Conservation (phyloP, 1,140 invertebrate genomes). For the Belonocnema kinseyi region DNA sequence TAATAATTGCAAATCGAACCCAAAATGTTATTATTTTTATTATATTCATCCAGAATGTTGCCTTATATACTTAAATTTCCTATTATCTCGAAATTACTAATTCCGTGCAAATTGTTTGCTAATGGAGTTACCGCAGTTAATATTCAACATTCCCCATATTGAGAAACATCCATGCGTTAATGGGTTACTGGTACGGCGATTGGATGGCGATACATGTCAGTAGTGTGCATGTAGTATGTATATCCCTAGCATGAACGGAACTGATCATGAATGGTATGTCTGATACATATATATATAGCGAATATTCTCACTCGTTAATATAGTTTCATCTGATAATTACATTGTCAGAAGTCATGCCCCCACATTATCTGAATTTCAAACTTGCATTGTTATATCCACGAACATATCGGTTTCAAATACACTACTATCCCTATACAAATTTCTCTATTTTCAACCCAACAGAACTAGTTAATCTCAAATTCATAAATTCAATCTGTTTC, state of each 20-base stretch:
- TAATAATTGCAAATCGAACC: too few relatives aligned
- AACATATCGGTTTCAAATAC: neutral
- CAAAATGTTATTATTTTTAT: too few relatives aligned
- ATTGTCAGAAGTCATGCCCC: conserved; percentile 15
- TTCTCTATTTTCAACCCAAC: neutral
- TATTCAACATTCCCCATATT: neutral
- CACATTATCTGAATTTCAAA: conserved; percentile 11
- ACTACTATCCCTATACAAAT: conserved; percentile 6
- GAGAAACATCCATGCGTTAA: too few relatives aligned
- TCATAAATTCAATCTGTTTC: neutral
- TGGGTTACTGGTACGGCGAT: neutral
- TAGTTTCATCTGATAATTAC: conserved; percentile 20
- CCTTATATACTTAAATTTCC: too few relatives aligned
- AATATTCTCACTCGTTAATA: conserved; percentile 6
- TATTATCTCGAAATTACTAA: neutral
- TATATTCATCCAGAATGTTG: too few relatives aligned
- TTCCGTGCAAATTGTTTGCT: neutral
- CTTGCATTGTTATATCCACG: conserved; percentile 10
- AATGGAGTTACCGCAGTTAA: neutral
- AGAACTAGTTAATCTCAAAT: too few relatives aligned
- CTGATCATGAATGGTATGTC: neutral
- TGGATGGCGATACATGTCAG: neutral
- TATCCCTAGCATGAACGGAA: neutral
- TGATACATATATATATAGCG: too few relatives aligned
- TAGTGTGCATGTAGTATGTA: neutral